Base-by-base conservation (phyloP, 2,888 invertebrate genomes). In the Lissonota sp. region DNA sequence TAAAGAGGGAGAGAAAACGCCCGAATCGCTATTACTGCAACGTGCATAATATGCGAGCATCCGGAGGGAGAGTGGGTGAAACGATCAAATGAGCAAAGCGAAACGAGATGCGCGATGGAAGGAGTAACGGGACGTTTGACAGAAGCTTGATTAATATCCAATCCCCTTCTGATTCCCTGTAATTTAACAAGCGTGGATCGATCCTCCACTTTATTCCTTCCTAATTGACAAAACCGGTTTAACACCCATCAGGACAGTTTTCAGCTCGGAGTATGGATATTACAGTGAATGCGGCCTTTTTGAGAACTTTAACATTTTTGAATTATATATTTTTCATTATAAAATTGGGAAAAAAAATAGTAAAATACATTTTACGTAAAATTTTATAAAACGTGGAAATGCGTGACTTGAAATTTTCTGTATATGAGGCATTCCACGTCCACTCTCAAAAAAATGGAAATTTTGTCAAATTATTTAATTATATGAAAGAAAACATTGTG, bases 61-160 rank as follows among this genome's bases (percentile, higher is more conserved):
- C 26, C 26, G 14, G 14, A 16, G 53, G 14, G 14, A 6, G 14
- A 14, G 14, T 3, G 6, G 6, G 53, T 14, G 5, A 53, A 6
- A 14, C 6, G 12, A 3, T 1, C 16, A 51, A 14, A 12, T 14
- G 12, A 57, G 42, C 26, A 64, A 46, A 66, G 55, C 16, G 37
- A 66, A 49, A 49, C 49, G 64, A 58, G 49, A 60, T 14, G 39
- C 46, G 10, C 16, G 37, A 62, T 14, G 39, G 57, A 53, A 39
- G 14, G 62, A 40, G 14, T 5, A 26, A 66, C 46, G 44, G 57
- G 44, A 14, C 58, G 53, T 60, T 72, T 60, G 72, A 71, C 71
- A 75, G 60, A 75, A 14, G 75, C 58, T 71, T 75, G 75, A 75
- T 75, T 80, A 75, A 75, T 80, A 80, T 80, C 75, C 64, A 70